Percentiles rank a stretch among this genome's conserved stretches.
phyloP scores from a whole-genome alignment of 2,888 invertebrate genomes.

The Xestobium rufovillosum region DNA sequence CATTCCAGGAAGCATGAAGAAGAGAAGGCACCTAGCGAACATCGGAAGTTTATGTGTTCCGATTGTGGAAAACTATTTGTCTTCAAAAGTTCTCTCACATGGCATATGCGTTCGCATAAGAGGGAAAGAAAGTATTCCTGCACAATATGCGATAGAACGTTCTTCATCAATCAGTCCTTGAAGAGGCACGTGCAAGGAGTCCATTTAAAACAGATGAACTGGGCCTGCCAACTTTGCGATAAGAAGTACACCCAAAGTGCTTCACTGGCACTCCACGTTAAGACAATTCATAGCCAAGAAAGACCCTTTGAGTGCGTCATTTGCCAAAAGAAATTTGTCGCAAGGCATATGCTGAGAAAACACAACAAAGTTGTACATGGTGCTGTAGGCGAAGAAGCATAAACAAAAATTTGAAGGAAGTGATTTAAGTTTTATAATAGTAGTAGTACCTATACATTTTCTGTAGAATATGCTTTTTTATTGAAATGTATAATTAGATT shows the following conservation, averaged over 20 bases:
- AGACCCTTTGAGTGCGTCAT: background rate
- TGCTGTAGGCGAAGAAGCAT: too few relatives aligned
- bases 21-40: background rate
- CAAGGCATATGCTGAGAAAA: background rate
- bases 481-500: too few relatives aligned
- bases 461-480: too few relatives aligned
- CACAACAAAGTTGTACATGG: slow-evolving; percentile 1
- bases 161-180: background rate
- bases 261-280: background rate
- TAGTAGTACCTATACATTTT: too few relatives aligned
- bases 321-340: background rate
- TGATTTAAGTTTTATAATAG: too few relatives aligned
- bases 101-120: background rate
- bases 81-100: background rate
- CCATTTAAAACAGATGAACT: background rate
- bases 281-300: background rate
- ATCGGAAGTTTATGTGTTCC: background rate
- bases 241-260: slow-evolving; percentile 1
- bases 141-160: background rate
- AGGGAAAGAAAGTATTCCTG: background rate
- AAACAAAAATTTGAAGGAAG: background rate
- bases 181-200: background rate
- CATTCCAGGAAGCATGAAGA: background rate
- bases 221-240: background rate
- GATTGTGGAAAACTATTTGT: background rate